phyloP scores from a whole-genome alignment of 2,113 vertebrate species.

The Proterorhinus semilunaris region DNA sequence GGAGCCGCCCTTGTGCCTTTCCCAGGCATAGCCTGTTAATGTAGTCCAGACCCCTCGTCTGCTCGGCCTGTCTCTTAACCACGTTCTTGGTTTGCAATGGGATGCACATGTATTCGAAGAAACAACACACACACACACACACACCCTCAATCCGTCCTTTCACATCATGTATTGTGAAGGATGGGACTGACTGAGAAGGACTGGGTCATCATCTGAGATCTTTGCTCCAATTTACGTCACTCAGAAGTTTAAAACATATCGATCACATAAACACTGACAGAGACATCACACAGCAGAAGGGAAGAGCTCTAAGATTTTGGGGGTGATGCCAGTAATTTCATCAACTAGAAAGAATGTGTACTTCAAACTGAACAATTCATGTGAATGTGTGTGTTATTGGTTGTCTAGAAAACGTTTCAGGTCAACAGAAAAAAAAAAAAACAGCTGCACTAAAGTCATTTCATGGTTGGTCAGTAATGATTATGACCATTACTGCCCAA shows the following conservation, averaged over 20 bases:
- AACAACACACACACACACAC: slow-evolving; percentile 53
- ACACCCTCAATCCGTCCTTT: slow-evolving; percentile 49
- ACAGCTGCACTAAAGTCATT: too few relatives aligned
- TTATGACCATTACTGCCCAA: too few relatives aligned
- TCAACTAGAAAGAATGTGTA: not conserved
- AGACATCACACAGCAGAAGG: slow-evolving; percentile 4
- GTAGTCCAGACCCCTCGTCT: slow-evolving; percentile 57
- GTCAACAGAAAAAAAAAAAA: too few relatives aligned
- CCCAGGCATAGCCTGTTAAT: slow-evolving; percentile 47
- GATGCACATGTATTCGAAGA: slow-evolving; percentile 70
- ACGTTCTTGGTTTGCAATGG: slow-evolving; percentile 66
- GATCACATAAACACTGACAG: slow-evolving; percentile 19
- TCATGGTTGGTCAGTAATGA: too few relatives aligned
- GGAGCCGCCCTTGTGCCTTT: slow-evolving; percentile 31
- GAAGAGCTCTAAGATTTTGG: slow-evolving; percentile 24
- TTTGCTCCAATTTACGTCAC: slow-evolving; percentile 23
- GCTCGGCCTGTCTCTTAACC: slow-evolving; percentile 34
- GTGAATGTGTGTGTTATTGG: too few relatives aligned
- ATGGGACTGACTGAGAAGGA: not conserved
- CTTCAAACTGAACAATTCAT: not conserved
- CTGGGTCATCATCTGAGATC: slow-evolving; percentile 20
- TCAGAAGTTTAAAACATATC: slow-evolving; percentile 15
- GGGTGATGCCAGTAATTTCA: not conserved
- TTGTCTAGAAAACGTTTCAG: too few relatives aligned
- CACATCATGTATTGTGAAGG: slow-evolving; percentile 26